These are phyloP conservation scores for Vireo griseus DNA, from an alignment of 2,797 vertebrate genomes.

Conservation along the genomic window DNA sequence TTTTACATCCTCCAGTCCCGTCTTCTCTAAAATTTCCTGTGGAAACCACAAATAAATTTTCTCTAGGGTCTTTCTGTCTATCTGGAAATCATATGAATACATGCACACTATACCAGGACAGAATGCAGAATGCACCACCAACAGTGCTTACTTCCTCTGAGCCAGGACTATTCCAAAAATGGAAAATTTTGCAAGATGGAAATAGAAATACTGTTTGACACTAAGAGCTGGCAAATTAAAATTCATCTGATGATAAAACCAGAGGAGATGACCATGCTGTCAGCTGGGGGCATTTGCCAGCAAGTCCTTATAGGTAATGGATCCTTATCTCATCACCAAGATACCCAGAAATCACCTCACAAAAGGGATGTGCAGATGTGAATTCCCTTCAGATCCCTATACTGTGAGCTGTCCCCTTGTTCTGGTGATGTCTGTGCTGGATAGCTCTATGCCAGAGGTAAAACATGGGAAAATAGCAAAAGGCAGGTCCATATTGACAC, in stretches of 20 bases:
- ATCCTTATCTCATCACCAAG: accelerated
- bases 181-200: not conserved
- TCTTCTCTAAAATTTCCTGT: not conserved
- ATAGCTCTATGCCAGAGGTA: not conserved
- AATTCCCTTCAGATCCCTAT: not conserved
- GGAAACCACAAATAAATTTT: not conserved
- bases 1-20: not conserved
- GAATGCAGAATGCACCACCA: not conserved
- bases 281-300: not conserved
- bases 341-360: not conserved
- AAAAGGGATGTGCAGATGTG: not conserved
- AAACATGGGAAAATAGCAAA: not conserved
- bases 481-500: not conserved
- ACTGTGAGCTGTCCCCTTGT: not conserved
- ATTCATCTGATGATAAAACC: not conserved
- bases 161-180: not conserved
- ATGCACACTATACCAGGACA: not conserved
- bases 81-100: not conserved
- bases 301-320: not conserved
- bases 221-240: not conserved
- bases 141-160: not conserved
- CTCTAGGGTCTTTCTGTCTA: not conserved
- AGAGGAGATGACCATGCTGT: not conserved
- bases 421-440: not conserved
- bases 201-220: not conserved